Evolutionary conservation across 2,797 vertebrate genomes (phyloP), one percentile per base, ranked within the genome.

Genomic region (Hybognathus amarus): DNA sequence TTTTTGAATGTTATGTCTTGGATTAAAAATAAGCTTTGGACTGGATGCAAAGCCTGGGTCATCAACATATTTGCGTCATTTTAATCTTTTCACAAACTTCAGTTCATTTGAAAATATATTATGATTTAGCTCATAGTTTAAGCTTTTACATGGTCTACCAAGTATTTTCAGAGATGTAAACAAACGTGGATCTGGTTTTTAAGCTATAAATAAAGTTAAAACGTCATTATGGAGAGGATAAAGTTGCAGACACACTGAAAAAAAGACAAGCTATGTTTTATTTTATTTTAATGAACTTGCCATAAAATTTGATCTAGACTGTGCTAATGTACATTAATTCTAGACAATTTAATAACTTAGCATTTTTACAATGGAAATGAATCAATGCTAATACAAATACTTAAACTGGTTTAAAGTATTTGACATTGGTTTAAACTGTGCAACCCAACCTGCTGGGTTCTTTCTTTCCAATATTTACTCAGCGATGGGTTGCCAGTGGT

Each of bases 11-110:
- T 36, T 71, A 75, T 54, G 38, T 20, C 22, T 81, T 77, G 20
- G 64, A 70, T 85, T 77, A 80, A 63, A 85, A 66, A 68, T 67
- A 59, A 76, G 45, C 38, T 80, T 80, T 47, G 59, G 61, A 64
- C 18, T 74, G 42, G 42, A 71, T 63, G 52, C 7, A 71, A 69
- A 56, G 64, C 61, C 52, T 42, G n/a, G 71, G 47, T 40, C 73
- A 54, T 52, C 61, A 76, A 42, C 45, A 83, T 76, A 67, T 83
- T 66, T 42, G 52, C 40, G 27, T 56, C 33, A 76, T 67, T 67
- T 76, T 76, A 75, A 76, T 75, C 50, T 63, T 77, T 56, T 70
- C 33, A 40, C 36, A 80, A 70, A 70, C 66, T 74, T 64, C 59
- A 73, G 67, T 71, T 50, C 17, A 64, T 79, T 52, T 69, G 22